These are phyloP conservation scores for Drosophila varians DNA, from an alignment of 1,140 invertebrate genomes.

Conservation along the genomic window DNA sequence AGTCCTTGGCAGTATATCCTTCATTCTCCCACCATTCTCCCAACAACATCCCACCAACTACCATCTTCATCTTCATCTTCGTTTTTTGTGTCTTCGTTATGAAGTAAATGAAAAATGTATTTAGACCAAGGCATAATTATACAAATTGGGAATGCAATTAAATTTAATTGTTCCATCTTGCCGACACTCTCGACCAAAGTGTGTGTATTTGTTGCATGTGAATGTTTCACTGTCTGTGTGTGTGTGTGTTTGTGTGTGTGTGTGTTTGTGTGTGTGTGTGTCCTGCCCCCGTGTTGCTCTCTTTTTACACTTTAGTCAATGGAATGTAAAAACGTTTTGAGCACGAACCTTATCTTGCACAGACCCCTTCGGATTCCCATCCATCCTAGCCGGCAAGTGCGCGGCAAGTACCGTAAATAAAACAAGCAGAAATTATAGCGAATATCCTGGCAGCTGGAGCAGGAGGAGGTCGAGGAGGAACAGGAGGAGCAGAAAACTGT, in stretches of 20 bases:
- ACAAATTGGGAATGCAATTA: slow-evolving; percentile 82
- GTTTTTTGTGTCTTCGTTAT: slow-evolving; percentile 55
- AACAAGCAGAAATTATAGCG: slow-evolving; percentile 73
- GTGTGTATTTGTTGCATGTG: slow-evolving; percentile 31
- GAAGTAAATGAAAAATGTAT: slow-evolving; percentile 77
- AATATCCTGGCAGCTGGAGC: slow-evolving; percentile 1
- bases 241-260: slow-evolving; percentile 26
- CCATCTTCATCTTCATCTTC: slow-evolving; percentile 3
- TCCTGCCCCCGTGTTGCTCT: slow-evolving; percentile 11
- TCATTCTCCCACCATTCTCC: no score
- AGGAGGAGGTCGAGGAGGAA: slow-evolving; percentile 18
- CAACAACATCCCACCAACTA: slow-evolving; percentile 4
- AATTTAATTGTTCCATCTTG: slow-evolving; percentile 78
- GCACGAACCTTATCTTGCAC: slow-evolving; percentile 73
- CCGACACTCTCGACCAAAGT: slow-evolving; percentile 49
- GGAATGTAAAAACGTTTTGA: slow-evolving; percentile 81
- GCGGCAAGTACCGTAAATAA: slow-evolving; percentile 74
- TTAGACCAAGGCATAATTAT: slow-evolving; percentile 80
- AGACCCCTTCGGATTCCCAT: not conserved
- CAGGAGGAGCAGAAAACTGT: not conserved
- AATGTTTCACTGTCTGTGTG: no score
- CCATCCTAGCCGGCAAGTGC: slow-evolving; percentile 47
- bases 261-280: slow-evolving; percentile 38
- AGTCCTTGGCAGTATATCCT: no score
- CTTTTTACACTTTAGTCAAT: slow-evolving; percentile 58